Evolutionary conservation across 2,113 vertebrate genomes (phyloP).

Genomic region (Lepisosteus oculatus): DNA sequence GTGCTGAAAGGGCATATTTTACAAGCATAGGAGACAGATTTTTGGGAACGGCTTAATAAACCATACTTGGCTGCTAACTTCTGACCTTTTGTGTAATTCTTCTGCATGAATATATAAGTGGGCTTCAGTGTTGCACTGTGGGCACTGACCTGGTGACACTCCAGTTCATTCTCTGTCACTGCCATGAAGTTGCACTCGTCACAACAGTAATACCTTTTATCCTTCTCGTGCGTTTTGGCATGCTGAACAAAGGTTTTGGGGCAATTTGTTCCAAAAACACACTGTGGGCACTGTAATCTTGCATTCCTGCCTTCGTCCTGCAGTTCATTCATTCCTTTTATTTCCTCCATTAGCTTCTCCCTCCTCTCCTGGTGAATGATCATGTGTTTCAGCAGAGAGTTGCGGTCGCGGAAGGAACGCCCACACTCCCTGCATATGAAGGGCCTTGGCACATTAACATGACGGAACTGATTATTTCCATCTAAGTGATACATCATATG

Average conservation of each 20-base stretch:
- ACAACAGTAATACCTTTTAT: constrained; percentile 83
- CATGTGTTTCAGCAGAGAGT: constrained; percentile 87
- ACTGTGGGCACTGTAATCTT: constrained; percentile 71
- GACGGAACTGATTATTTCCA: constrained; percentile 86
- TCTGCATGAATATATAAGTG: constrained; percentile 53
- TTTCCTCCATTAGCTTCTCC: constrained; percentile 84
- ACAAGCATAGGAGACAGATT: constrained; percentile 61
- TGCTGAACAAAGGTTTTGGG: constrained; percentile 82
- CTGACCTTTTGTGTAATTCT: constrained; percentile 62
- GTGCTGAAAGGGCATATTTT: constrained; percentile 75
- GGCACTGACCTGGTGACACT: constrained; percentile 72
- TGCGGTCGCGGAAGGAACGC: constrained; percentile 86
- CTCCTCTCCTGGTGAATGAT: constrained; percentile 88
- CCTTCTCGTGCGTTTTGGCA: constrained; percentile 80
- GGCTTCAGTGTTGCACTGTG: constrained; percentile 72
- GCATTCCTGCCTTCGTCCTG: constrained; percentile 74
- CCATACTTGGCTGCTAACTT: constrained; percentile 62
- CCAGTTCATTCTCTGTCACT: constrained; percentile 74
- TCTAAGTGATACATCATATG: constrained; percentile 98
- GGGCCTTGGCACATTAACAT: constrained; percentile 78
- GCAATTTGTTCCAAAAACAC: constrained; percentile 78
- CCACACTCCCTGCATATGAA: constrained; percentile 91
- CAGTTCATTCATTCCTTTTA: constrained; percentile 80
- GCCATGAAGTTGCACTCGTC: constrained; percentile 82
- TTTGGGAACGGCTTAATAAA: constrained; percentile 59